Base-by-base conservation (phyloP, 2,888 invertebrate species). In the Drosophila longiperda region DNA sequence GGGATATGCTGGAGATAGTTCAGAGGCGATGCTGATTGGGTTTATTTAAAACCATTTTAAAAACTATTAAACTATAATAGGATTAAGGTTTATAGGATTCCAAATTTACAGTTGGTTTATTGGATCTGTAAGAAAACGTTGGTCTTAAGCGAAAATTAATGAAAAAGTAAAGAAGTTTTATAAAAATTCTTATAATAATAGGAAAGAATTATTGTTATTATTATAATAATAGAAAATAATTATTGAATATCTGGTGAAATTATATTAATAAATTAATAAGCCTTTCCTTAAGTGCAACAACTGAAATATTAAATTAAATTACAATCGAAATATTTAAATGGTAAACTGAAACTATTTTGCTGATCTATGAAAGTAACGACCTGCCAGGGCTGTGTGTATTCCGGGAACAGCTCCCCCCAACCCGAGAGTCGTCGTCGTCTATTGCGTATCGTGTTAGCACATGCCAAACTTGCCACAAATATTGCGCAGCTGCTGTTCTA, bases 401-500 rank as follows among this genome's bases (percentile, higher is more conserved):
- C 70, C 42, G 49, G 34, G 36, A 67, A 78, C 57, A 29, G 33
- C 50, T 34, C 33, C 34, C 57, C 15, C 34, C 53, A 20, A 49
- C 32, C 42, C 9, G 3, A 29, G 6, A 0, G n/a, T 1, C 11
- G 26, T 26, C 2, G n/a, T 29, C 12, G 9, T 32, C 55, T 74
- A 89, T 71, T 84, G 75, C 87, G 89, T 73, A 74, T 73, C 71
- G 72, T 53, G 59, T 53, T 66, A 82, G 83, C 83, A 85, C 87
- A 82, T 84, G 82, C 84, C 82, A 89, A 83, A 82, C 74, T 83
- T 79, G 87, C 74, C 75, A 82, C 80, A 74, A 62, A 63, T 64
- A 71, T 61, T 82, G 73, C 85, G 88, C 88, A 89, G 85, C 88
- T 84, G 85, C 85, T 84, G n/a, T 38, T 70, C 60, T 60, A 75